A percentile compares a stretch with the other conserved stretches of the same genome.
phyloP scores from a whole-genome alignment of 2,797 vertebrate species.

The Novumbra hubbsi region DNA sequence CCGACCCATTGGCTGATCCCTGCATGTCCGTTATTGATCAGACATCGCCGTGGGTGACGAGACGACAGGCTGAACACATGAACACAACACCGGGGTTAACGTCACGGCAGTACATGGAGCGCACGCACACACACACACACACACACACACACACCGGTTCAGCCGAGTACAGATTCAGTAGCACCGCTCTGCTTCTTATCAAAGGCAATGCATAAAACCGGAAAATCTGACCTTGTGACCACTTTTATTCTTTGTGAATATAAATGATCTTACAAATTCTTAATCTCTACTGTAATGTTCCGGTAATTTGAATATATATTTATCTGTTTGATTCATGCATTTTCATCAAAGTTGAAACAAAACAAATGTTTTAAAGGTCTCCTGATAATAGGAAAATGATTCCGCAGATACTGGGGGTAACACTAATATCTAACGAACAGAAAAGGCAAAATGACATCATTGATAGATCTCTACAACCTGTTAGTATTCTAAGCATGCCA shows the following conservation, averaged over 20 bases:
- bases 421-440: slow-evolving; percentile 8
- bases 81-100: not conserved
- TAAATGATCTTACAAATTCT: not conserved
- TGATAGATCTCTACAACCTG: slow-evolving; percentile 39
- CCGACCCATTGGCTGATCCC: not conserved
- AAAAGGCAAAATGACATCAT: not conserved
- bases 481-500: slow-evolving; percentile 27
- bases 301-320: not conserved
- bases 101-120: not conserved
- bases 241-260: not conserved
- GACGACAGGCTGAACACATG: not conserved
- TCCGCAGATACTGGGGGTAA: not conserved
- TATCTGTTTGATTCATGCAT: not conserved
- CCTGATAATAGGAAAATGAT: not conserved
- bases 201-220: not conserved
- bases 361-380: not conserved
- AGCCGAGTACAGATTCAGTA: not conserved
- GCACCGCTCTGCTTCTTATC: not conserved
- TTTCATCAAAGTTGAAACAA: not conserved
- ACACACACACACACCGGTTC: not conserved
- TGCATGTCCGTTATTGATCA: not conserved
- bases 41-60: not conserved
- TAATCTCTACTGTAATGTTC: not conserved
- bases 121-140: not conserved
- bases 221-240: not conserved